Evolutionary conservation across 2,888 invertebrate genomes (phyloP).

Genomic region (Sepioteuthis lessoniana): DNA sequence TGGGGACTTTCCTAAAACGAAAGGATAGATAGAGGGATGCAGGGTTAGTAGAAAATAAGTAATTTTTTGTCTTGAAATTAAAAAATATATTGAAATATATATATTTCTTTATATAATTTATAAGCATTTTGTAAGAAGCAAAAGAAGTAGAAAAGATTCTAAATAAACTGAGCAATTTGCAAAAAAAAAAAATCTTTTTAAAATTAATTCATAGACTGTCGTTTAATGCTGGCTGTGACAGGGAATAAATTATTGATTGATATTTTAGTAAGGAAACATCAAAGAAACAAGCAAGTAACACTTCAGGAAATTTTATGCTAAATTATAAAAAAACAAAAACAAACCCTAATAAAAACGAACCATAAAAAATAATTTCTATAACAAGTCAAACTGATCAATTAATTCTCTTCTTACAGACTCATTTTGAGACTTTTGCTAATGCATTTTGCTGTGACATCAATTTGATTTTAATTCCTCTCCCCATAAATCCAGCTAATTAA

Average conservation of each 20-base stretch:
- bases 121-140: too few species aligned
- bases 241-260: background rate
- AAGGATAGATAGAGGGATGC: too few species aligned
- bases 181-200: too few species aligned
- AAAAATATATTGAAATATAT: too few species aligned
- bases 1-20: too few species aligned
- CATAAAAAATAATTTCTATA: background rate
- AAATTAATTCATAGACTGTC: too few species aligned
- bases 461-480: background rate
- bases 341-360: too few species aligned
- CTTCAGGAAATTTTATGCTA: background rate
- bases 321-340: background rate
- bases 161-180: too few species aligned
- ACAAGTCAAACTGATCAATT: background rate
- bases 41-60: too few species aligned
- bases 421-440: background rate
- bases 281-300: background rate
- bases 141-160: too few species aligned
- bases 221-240: background rate
- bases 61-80: too few species aligned
- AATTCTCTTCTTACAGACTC: background rate
- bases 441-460: slow-evolving; percentile 33
- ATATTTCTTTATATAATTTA: too few species aligned
- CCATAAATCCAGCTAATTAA: background rate
- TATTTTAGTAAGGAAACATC: background rate